A percentile compares a stretch with the other conserved stretches of the same genome.
phyloP scores from a whole-genome alignment of 2,797 vertebrate genomes.

The Uromys caudimaculatus region DNA sequence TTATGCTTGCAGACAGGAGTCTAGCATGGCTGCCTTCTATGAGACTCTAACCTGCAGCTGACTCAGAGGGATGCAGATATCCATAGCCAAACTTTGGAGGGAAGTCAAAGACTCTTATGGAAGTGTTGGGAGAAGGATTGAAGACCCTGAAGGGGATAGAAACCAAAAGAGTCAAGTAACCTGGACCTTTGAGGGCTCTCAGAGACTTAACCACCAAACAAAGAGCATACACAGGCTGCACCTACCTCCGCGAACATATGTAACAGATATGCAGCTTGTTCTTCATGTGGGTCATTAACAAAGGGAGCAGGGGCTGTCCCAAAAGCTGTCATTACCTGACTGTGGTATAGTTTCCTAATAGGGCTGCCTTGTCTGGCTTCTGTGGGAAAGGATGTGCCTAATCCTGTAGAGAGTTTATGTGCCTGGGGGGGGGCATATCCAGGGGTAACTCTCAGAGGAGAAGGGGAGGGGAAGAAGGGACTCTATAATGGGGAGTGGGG shows the following conservation, averaged over 20 bases:
- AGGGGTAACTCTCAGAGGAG: neutral
- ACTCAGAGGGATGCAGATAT: neutral
- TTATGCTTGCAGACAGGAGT: neutral
- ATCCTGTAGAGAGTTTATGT: neutral
- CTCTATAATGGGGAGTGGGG: neutral
- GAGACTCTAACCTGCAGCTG: neutral
- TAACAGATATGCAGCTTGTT: neutral
- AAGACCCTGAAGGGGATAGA: neutral
- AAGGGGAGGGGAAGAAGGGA: neutral
- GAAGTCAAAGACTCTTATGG: neutral
- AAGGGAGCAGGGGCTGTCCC: neutral
- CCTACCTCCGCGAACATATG: neutral
- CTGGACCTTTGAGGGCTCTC: neutral
- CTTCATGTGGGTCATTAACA: neutral
- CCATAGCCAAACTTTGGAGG: neutral
- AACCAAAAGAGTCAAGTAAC: neutral
- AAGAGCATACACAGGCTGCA: neutral
- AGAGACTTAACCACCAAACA: neutral
- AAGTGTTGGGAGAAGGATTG: neutral
- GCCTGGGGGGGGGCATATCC: no score
- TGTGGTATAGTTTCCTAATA: neutral
- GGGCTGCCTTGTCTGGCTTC: neutral
- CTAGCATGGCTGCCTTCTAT: neutral
- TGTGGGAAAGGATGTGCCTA: neutral
- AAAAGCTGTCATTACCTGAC: neutral